Evolutionary conservation across 2,888 invertebrate genomes (phyloP), one percentile per base, ranked within the genome.

Genomic region (Conchocele bisecta): DNA sequence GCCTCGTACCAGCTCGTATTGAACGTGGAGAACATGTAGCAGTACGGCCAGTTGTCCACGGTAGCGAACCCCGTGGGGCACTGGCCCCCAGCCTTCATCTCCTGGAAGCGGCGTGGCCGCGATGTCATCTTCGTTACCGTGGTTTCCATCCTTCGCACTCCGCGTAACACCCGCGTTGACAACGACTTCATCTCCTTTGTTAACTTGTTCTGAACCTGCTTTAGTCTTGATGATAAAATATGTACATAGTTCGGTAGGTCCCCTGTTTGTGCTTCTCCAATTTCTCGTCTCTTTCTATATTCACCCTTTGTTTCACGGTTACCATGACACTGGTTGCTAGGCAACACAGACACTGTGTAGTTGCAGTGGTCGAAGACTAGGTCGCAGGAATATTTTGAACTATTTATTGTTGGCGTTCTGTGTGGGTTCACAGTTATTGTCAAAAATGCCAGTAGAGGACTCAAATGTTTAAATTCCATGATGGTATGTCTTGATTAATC

Each of bases 1-100:
- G 88, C 88, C 54, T 87, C 83, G 50, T 84, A 84, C 89, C 88
- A 88, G 6, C 84, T 81, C 0, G 85, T 75, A 58, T 87, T 86
- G 61, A 88, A 88, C 11, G 58, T 82, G 5, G 88, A 86, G 37
- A 89, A 78, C 67, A 85, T 57, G 48, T 88, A 89, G 71, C 88
- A 88, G 11, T 82, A 81, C 0, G 71, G 56, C 84, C 86, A 86
- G 44, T 83, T 83, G 20, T 86, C 83, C 7, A 85, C 51, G 0
- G 80, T 66, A 4, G 76, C 50, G 74, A 87, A 88, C 13, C 84
- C 83, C n/a, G 73, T 31, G 4, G 88, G 88, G 72, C 88, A 88
- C 15, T 42, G 22, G n/a, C 11, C 20, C n/a, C n/a, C n/a, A 26
- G 17, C 26, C 35, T n/a, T 33, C 51, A 2, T n/a, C 7, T 24